Percentiles rank a stretch among this genome's conserved stretches.
phyloP scores from a whole-genome alignment of 2,888 invertebrate genomes.

The Caenorhabditis doughertyi region DNA sequence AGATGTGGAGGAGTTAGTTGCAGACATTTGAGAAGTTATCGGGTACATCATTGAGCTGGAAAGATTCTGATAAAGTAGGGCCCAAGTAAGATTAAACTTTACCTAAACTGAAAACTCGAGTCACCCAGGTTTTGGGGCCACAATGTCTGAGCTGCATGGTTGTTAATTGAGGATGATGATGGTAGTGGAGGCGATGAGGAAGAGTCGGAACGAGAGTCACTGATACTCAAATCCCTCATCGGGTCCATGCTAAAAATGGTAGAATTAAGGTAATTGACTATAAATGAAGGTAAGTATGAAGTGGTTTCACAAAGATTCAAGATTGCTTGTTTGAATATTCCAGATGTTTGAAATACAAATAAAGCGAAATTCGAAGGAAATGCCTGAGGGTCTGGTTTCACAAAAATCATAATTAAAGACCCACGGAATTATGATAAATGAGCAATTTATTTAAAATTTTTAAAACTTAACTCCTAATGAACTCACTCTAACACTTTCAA shows the following conservation, averaged over 20 bases:
- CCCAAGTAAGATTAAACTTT: neutral
- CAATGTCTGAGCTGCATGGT: conserved; percentile 8
- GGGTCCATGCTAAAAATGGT: conserved; percentile 1
- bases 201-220: conserved; percentile 50
- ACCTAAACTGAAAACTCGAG: conserved; percentile 27
- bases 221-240: conserved; percentile 37
- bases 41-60: conserved; percentile 43
- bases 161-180: neutral
- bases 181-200: conserved; percentile 23
- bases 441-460: too few species aligned
- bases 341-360: too few species aligned
- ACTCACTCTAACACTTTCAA: too few species aligned
- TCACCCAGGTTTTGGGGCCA: conserved; percentile 32
- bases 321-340: too few species aligned
- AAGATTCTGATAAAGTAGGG: neutral
- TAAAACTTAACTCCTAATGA: too few species aligned
- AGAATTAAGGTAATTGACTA: neutral
- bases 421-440: too few species aligned
- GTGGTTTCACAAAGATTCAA: too few species aligned
- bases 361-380: too few species aligned
- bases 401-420: too few species aligned
- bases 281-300: too few species aligned
- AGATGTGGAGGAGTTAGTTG: neutral
- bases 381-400: too few species aligned
- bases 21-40: conserved; percentile 19